Evolutionary conservation across 2,797 vertebrate species (phyloP), one percentile per base, ranked within the genome.

Genomic region (Galagoides demidoff): DNA sequence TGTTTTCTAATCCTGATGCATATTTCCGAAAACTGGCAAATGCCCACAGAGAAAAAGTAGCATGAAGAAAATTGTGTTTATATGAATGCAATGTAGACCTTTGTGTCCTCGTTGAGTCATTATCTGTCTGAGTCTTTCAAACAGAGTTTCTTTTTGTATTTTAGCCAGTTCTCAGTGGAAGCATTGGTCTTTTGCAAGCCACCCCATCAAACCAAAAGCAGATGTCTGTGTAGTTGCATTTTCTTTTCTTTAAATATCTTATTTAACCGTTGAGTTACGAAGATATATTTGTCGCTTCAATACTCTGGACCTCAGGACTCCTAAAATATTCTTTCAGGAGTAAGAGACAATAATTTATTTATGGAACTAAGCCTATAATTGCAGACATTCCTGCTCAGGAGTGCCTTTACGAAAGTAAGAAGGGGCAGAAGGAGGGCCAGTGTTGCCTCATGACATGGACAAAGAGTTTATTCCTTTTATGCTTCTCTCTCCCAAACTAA

Each of bases 1-100:
- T 93, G 39, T 90, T 90, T 77, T 37, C 8, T 61, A 90, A 52
- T 73, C 27, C 43, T 82, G 13, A 29, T 78, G 25, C 31, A 55
- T 87, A 63, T 93, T 95, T 90, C n/a, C 59, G 19, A 93, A 27
- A 92, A 73, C 7, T 92, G 63, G 59, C 23, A 92, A 88, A 85
- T 77, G 14, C 16, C 55, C 34, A 5, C 20, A 85, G 34, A 93
- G 49, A 39, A 93, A 94, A 81, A 90, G 39, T 55, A 29, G 7
- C 77, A 45, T 49, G n/a, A 82, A 85, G 86, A n/a, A 82, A 81
- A 88, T 34, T 49, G n/a, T 81, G 19, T 55, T 92, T 88, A 19
- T 73, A 49, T 73, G 52, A 74, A 20, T 74, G 25, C 13, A 64
- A 2, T 86, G 37, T 89, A 94, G 52, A 76, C 25, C 19, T 31